phyloP scores from a whole-genome alignment of 2,888 invertebrate genomes.

The Drosophila tripunctata region DNA sequence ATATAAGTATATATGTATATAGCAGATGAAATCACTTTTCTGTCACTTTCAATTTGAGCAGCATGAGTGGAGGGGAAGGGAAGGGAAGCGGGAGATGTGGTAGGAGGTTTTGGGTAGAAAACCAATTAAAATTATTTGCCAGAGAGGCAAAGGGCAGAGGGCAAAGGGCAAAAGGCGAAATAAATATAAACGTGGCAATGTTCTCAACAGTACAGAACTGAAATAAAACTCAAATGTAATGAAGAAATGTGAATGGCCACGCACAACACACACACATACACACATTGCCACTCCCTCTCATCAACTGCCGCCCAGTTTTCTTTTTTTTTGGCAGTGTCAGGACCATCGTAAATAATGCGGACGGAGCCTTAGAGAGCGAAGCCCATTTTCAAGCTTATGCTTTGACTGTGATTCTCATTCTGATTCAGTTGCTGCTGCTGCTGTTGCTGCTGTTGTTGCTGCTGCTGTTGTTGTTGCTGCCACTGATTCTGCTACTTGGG shows the following conservation, averaged over 20 bases:
- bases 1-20: not conserved
- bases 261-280: constrained; percentile 27
- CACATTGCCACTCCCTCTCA: constrained; percentile 19
- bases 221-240: constrained; percentile 73
- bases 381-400: constrained; percentile 60
- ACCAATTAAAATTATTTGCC: constrained; percentile 75
- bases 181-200: constrained; percentile 69
- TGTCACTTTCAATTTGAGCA: constrained; percentile 27
- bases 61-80: not conserved
- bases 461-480: not conserved
- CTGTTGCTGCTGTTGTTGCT: not conserved
- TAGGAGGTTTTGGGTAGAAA: constrained; percentile 34
- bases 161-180: constrained; percentile 70
- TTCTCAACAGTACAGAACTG: constrained; percentile 56
- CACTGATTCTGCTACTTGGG: not conserved
- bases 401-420: constrained; percentile 53
- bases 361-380: constrained; percentile 70
- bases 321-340: constrained; percentile 57
- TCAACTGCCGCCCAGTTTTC: constrained; percentile 30
- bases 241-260: constrained; percentile 70
- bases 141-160: constrained; percentile 51
- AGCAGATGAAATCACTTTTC: constrained; percentile 53
- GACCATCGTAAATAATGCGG: constrained; percentile 74
- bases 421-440: not conserved
- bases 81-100: not conserved